phyloP scores from a whole-genome alignment of 2,888 invertebrate species.

The Falcaria lacertinaria region DNA sequence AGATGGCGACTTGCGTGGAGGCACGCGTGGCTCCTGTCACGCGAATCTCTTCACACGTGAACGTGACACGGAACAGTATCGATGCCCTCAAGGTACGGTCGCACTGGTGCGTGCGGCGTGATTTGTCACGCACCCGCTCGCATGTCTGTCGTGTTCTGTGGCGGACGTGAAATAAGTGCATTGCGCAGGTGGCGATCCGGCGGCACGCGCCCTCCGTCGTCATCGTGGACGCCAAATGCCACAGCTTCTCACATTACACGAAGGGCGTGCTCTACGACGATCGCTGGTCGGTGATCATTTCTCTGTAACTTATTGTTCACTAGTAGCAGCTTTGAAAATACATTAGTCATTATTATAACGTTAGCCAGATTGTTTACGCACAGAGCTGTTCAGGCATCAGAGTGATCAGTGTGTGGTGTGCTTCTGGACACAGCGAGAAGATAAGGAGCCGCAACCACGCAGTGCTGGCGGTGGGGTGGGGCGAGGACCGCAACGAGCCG shows the following conservation, averaged over 20 bases:
- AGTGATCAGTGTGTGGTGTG: too few relatives aligned
- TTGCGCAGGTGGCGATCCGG: slow-evolving; percentile 56
- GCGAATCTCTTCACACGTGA: slow-evolving; percentile 54
- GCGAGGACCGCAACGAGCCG: slow-evolving; percentile 37
- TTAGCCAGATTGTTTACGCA: too few relatives aligned
- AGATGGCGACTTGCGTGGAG: slow-evolving; percentile 45
- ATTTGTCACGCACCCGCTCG: background rate
- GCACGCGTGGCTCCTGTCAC: slow-evolving; percentile 44
- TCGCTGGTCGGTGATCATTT: slow-evolving; percentile 41
- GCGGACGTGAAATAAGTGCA: too few relatives aligned
- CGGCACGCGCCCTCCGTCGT: slow-evolving; percentile 59
- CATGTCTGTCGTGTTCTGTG: slow-evolving; percentile 1
- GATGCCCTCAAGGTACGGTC: slow-evolving; percentile 53
- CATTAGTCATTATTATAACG: too few relatives aligned
- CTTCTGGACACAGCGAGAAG: slow-evolving; percentile 33
- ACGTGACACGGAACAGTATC: slow-evolving; percentile 53
- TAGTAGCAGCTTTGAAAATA: too few relatives aligned
- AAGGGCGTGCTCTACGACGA: slow-evolving; percentile 52
- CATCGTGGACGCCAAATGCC: slow-evolving; percentile 42
- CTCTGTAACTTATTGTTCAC: too few relatives aligned
- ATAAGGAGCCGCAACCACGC: slow-evolving; percentile 45
- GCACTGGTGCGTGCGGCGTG: background rate
- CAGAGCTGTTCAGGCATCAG: too few relatives aligned
- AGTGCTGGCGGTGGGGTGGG: slow-evolving; percentile 65
- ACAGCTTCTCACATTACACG: slow-evolving; percentile 45